Conservation (phyloP, 2,888 invertebrate genomes). For the Arctia plantaginis region DNA sequence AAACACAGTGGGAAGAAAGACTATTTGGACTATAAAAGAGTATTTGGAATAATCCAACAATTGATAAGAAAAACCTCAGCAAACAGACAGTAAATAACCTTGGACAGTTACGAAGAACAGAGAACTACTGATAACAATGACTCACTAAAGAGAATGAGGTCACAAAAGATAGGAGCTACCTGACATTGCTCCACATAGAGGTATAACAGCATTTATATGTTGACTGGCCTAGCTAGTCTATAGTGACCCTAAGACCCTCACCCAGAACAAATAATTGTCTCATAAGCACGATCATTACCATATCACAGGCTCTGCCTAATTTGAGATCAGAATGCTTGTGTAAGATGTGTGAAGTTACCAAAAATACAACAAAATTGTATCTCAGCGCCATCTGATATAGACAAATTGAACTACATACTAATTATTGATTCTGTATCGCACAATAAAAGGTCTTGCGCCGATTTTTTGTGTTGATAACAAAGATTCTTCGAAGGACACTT, state of each 20-base stretch:
- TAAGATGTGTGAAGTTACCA: too few species aligned
- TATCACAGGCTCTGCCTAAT: too few species aligned
- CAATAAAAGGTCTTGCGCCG: neutral
- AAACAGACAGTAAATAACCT: neutral
- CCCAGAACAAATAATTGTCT: too few species aligned
- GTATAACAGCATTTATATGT: neutral
- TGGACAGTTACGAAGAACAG: neutral
- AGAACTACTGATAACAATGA: neutral
- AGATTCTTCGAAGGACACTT: too few species aligned
- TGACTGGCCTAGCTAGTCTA: neutral
- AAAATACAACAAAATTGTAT: too few species aligned
- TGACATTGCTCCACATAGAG: neutral
- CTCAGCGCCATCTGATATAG: neutral
- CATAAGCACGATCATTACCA: too few species aligned
- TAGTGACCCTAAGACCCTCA: too few species aligned
- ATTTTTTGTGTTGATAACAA: neutral
- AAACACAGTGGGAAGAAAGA: neutral
- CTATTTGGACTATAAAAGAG: too few species aligned
- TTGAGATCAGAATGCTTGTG: too few species aligned
- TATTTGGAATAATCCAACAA: neutral
- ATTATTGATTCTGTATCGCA: neutral
- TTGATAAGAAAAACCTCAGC: neutral
- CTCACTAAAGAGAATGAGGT: neutral
- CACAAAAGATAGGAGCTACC: neutral
- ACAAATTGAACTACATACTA: neutral